Base-by-base conservation (phyloP, 2,113 vertebrate genomes). In the Vulpes vulpes region DNA sequence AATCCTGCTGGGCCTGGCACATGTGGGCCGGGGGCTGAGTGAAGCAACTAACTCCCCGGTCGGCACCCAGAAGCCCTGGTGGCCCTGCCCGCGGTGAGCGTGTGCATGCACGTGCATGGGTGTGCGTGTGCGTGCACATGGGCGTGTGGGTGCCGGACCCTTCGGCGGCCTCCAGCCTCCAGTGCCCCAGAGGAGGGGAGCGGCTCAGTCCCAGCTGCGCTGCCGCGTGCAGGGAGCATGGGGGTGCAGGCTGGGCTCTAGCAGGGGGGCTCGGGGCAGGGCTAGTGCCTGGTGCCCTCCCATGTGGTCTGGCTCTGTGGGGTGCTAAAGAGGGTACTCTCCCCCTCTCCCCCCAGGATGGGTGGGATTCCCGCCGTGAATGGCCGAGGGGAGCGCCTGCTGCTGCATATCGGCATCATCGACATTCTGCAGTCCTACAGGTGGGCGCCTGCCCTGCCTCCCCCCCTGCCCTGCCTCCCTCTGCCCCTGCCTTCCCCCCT, bases 351-450 rank as follows among this genome's bases (percentile, higher is more conserved):
- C 97, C 11, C 11, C 78, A 99, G 99, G 98, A 99, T 99, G 99
- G 99, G 99, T 0, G 99, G 99, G 22, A 99, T 99, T 92, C 99
- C 99, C 0, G 99, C 99, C 0, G 99, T 99, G 93, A 99, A 99
- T 0, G 99, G 99, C 57, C 99, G 99, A 95, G 99, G 99, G 76
- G 99, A 99, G 94, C 98, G 99, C 30, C 99, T 99, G 38, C 98
- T 99, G 59, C 99, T 99, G 8, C 99, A 99, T 4, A 99, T 99
- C 1, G 99, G 99, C 69, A 99, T 99, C 95, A 99, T 99, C 0
- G 99, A 99, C 98, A 99, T 99, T 97, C 98, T 99, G 86, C 99
- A 99, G 38, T 99, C 99, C 0, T 99, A 99, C 99, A 99, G 99
- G 99, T 99, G 93, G 49, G 74, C 87, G 57, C 53, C 95, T 7